Conservation (phyloP, 2,888 invertebrate species). For the Priocnemis perturbator region DNA sequence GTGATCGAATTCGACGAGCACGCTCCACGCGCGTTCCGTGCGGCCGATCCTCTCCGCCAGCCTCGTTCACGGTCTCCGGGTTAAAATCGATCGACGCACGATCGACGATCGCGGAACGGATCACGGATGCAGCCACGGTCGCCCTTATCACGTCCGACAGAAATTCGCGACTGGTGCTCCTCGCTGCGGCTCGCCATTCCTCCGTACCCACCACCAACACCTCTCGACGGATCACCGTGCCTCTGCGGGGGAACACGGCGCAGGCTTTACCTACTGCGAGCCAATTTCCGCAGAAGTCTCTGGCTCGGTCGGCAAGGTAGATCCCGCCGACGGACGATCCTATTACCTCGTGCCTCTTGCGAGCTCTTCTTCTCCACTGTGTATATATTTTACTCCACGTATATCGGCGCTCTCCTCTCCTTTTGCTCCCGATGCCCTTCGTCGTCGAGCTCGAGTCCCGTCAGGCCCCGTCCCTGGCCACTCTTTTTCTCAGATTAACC, state of each 20-base stretch:
- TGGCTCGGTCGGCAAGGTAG: conserved; percentile 43
- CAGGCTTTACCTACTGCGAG: conserved; percentile 43
- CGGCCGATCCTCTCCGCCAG: conserved; percentile 36
- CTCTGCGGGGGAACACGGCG: conserved; percentile 12
- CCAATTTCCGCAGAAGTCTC: conserved; percentile 14
- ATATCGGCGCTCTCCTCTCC: no score
- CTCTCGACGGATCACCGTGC: conserved; percentile 40
- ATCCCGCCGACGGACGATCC: conserved; percentile 28
- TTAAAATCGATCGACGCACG: conserved; percentile 11
- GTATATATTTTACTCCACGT: no score
- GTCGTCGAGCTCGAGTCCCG: no score
- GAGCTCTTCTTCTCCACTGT: conserved; percentile 5
- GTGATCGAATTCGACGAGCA: not conserved
- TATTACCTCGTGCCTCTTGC: conserved; percentile 34
- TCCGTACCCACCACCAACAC: conserved; percentile 27
- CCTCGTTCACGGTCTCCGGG: not conserved
- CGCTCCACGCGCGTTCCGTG: conserved; percentile 40
- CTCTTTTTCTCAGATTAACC: no score
- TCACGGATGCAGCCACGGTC: conserved; percentile 30
- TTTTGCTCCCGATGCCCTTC: no score
- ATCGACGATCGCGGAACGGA: conserved; percentile 27
- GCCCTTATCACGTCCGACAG: conserved; percentile 49
- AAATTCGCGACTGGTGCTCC: conserved; percentile 47
- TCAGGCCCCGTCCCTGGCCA: no score
- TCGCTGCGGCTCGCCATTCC: conserved; percentile 19